phyloP scores from a whole-genome alignment of 30 jellyfish, hydroid and myxozoan species.

The Nemopilema nomurai region DNA sequence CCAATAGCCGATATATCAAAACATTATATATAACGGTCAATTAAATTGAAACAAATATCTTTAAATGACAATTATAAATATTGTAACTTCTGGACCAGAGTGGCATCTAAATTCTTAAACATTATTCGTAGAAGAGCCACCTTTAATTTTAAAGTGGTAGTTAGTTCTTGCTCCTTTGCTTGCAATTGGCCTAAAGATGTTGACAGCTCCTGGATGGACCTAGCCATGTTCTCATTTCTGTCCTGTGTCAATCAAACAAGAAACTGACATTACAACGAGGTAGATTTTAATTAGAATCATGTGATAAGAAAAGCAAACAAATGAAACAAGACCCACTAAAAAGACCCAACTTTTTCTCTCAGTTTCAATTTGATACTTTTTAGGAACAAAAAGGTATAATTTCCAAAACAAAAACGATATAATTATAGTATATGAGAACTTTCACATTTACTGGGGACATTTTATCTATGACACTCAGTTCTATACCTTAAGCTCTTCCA shows the following conservation, averaged over 20 bases:
- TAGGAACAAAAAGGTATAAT: no score
- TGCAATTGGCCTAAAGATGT: constrained; percentile 80
- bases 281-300: no score
- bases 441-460: no score
- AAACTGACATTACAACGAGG: neutral
- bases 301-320: no score
- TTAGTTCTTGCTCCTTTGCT: constrained; percentile 83
- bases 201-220: constrained; percentile 93
- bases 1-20: no score
- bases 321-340: no score
- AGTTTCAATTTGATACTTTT: no score
- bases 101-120: no score
- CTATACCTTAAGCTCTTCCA: constrained; percentile 74
- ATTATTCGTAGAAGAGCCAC: constrained; percentile 22
- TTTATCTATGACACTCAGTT: neutral
- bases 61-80: neutral
- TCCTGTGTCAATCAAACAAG: constrained; percentile 26
- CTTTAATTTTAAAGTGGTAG: constrained; percentile 72
- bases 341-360: no score
- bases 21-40: no score
- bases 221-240: constrained; percentile 76
- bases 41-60: neutral
- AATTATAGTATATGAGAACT: no score
- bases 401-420: no score
- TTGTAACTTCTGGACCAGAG: neutral